Conservation (phyloP, 2,113 vertebrate genomes). For the Microtus oregoni region DNA sequence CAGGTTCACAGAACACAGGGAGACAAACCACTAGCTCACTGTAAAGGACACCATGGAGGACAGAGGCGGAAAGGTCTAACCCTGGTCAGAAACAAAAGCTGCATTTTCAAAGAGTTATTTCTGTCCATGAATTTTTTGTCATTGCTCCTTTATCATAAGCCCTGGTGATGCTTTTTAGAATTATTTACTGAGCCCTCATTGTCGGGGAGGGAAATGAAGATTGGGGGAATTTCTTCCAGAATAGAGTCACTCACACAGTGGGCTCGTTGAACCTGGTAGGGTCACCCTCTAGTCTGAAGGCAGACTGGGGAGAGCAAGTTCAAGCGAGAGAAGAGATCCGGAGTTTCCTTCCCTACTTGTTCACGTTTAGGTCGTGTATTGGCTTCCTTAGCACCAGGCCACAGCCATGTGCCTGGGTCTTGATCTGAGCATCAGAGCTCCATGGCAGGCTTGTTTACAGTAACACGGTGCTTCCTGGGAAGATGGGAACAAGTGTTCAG, state of each 20-base stretch:
- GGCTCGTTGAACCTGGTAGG: no score
- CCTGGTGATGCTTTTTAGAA: not conserved
- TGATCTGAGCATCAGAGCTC: not conserved
- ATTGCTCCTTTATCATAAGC: not conserved
- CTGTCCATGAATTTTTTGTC: not conserved
- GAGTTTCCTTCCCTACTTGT: no score
- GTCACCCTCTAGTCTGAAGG: rapidly evolving
- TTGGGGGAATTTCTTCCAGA: not conserved
- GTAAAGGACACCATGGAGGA: not conserved
- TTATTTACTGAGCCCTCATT: not conserved
- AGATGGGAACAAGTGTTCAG: not conserved
- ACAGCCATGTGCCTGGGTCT: rapidly evolving
- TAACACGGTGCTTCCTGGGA: not conserved
- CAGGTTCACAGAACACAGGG: not conserved
- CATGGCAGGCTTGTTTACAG: not conserved
- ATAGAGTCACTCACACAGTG: rapidly evolving
- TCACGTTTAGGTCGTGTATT: rapidly evolving
- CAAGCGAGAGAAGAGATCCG: not conserved
- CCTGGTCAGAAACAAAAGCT: not conserved
- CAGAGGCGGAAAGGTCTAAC: not conserved
- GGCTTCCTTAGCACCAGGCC: not conserved
- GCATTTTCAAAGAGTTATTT: no score
- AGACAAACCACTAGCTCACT: not conserved
- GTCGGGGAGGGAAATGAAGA: not conserved
- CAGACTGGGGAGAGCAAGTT: not conserved